Evolutionary conservation across 35 echinoderm and acorn worm genomes (phyloP).

Genomic region (Holothuria glaberrima): DNA sequence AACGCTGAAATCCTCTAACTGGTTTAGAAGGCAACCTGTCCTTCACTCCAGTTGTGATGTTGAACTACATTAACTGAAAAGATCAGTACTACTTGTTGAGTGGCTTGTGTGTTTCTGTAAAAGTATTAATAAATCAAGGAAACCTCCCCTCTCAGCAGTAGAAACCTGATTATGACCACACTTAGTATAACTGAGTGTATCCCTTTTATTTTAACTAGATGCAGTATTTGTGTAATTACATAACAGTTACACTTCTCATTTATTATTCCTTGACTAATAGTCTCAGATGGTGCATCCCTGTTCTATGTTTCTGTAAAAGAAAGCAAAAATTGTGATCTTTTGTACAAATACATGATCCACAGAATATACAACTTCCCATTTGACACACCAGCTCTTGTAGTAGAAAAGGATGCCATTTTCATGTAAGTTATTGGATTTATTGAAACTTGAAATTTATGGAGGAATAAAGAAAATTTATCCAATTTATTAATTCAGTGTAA

Average conservation of each 20-base stretch:
- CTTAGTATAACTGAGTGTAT: no score
- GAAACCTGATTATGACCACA: no score
- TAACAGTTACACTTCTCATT: not conserved
- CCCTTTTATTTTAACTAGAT: conserved; percentile 13
- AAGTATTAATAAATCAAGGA: no score
- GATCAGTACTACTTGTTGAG: no score
- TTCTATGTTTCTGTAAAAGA: conserved; percentile 99
- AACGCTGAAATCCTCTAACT: no score
- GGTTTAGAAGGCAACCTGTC: no score
- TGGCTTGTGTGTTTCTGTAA: no score
- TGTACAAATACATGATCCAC: conserved; percentile 98
- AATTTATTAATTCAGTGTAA: not conserved
- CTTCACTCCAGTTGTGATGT: no score
- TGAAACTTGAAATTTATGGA: not conserved
- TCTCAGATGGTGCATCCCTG: conserved; percentile 96
- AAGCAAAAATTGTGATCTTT: conserved; percentile 97
- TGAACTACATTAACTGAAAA: no score
- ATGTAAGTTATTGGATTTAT: conserved; percentile 72
- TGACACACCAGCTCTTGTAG: conserved; percentile 83
- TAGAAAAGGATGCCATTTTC: conserved; percentile 99
- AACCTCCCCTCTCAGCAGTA: no score
- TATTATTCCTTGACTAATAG: conserved; percentile 35
- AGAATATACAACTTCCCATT: conserved; percentile 99
- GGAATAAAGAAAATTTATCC: not conserved
- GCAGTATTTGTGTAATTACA: not conserved